Evolutionary conservation across 1,140 invertebrate genomes (phyloP), one percentile per base, ranked within the genome.

Genomic region (Metopolophium dirhodum): DNA sequence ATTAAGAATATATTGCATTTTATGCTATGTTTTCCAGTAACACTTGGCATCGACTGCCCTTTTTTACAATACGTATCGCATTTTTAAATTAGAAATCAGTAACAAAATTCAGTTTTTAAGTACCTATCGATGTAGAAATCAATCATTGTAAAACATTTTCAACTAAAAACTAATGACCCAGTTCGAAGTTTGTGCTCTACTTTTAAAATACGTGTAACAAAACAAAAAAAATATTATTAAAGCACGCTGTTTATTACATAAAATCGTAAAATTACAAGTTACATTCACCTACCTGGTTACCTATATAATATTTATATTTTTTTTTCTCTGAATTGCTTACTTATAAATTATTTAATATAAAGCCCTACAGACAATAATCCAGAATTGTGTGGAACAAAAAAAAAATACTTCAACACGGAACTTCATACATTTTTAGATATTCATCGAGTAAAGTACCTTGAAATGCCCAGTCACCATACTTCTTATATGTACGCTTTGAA

Each of bases 341-440:
- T 37, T 83, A 83, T 83, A 83, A 83, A 83, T 83, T 23, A 83
- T 83, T 83, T 83, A 83, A 83, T 83, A 83, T 83, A 37, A 83
- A 41, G n/a, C 37, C 82, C n/a, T 83, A 83, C 22, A 83, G 37
- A 83, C 82, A 83, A 83, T 83, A 83, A 41, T 37, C 82, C n/a
- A 83, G 37, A 35, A 83, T 37, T 41, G 37, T 41, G 18, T 41
- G 22, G 82, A 83, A 35, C 20, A 83, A 83, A 83, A 35, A 83
- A 83, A 83, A 83, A 83, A 83, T 30, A 83, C 82, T 83, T 83
- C 22, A 83, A 83, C n/a, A 23, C 20, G 7, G 20, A 83, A 41
- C 35, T 83, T 83, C 20, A 41, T 83, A 83, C 22, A 9, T 35
- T 83, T 41, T 83, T 41, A 83, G 82, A 83, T 83, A 83, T 83